These are phyloP conservation scores for Anticlea derivata DNA, from an alignment of 2,888 invertebrate genomes.

Conservation along the genomic window DNA sequence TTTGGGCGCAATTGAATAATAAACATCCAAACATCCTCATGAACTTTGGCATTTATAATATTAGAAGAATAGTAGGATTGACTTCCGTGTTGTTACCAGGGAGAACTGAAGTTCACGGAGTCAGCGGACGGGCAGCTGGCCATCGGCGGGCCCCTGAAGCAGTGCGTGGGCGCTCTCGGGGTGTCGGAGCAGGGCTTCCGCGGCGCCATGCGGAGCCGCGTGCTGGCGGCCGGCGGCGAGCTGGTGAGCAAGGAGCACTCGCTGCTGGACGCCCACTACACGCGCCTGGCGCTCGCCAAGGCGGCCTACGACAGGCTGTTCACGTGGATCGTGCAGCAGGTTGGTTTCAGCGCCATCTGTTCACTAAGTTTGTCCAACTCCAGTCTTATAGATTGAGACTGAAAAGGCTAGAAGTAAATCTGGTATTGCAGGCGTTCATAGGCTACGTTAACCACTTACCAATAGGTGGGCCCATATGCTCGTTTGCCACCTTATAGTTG, in stretches of 20 bases:
- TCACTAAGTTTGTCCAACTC: too few species aligned
- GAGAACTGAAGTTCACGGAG: conserved; percentile 84
- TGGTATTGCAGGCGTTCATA: too few species aligned
- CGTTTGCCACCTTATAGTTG: too few species aligned
- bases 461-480: too few species aligned
- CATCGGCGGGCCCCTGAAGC: conserved; percentile 69
- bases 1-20: too few species aligned
- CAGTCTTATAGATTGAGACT: too few species aligned
- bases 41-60: too few species aligned
- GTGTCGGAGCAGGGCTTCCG: conserved; percentile 87
- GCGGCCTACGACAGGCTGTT: conserved; percentile 98
- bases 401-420: too few species aligned
- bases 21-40: too few species aligned
- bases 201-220: conserved; percentile 91
- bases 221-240: conserved; percentile 94
- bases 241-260: conserved; percentile 92
- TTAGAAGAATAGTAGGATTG: too few species aligned
- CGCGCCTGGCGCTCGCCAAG: conserved; percentile 96
- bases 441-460: too few species aligned
- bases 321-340: conserved; percentile 94
- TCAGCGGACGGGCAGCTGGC: conserved; percentile 85
- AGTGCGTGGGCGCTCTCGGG: conserved; percentile 79
- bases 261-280: conserved; percentile 92
- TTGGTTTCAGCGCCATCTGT: conserved; percentile 42
- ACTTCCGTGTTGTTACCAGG: conserved; percentile 60